These are phyloP conservation scores for Apamea sordens DNA, from an alignment of 2,888 invertebrate species.

Conservation along the genomic window DNA sequence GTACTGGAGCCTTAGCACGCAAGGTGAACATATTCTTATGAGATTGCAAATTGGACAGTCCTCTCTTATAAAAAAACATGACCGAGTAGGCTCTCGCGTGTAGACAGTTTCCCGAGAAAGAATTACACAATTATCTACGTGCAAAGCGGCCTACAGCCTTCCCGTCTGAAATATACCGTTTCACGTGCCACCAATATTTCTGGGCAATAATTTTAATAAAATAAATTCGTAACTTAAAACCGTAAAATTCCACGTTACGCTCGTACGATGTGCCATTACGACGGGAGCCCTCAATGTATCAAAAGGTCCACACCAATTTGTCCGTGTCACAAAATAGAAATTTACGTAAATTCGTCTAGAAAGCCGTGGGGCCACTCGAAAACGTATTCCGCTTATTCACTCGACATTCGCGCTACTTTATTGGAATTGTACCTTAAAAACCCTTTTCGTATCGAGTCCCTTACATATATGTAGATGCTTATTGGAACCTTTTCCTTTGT, in stretches of 20 bases:
- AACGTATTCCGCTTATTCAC: constrained; percentile 79
- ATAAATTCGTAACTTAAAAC: constrained; percentile 55
- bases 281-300: constrained; percentile 64
- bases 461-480: constrained; percentile 79
- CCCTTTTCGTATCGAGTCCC: constrained; percentile 78
- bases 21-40: neutral
- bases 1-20: no score
- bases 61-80: neutral
- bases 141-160: neutral
- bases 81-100: neutral
- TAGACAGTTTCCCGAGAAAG: constrained; percentile 6
- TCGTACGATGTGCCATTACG: constrained; percentile 56
- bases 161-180: constrained; percentile 23
- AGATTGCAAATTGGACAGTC: neutral
- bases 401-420: constrained; percentile 80
- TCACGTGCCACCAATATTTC: constrained; percentile 51
- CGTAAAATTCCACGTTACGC: constrained; percentile 51
- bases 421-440: constrained; percentile 85
- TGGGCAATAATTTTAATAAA: constrained; percentile 55
- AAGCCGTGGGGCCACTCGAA: constrained; percentile 74
- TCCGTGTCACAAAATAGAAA: constrained; percentile 81
- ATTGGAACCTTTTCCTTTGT: constrained; percentile 81
- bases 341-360: constrained; percentile 82
- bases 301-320: constrained; percentile 81
- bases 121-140: constrained; percentile 48